Base-by-base conservation (phyloP, 2,888 invertebrate species). In the Cybosia mesomella region DNA sequence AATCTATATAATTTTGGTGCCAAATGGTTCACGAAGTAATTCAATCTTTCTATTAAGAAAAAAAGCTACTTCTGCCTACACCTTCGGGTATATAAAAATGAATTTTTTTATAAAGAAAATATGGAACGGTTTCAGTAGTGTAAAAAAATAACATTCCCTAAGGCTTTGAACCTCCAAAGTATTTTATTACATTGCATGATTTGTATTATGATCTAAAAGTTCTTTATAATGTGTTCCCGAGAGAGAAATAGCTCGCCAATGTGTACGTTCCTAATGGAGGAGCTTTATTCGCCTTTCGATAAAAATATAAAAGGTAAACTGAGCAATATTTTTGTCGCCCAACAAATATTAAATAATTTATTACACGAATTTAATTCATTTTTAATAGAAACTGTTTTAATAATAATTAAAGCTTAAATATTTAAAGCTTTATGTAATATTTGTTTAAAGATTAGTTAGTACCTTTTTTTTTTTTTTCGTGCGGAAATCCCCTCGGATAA, bases 211-310 rank as follows among this genome's bases (percentile, higher is more conserved):
- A 68, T 64, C 67, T 70, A 15, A 60, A 72, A 68, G 58, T 62
- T 49, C 55, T 59, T 28, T 28, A 13, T 58, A 43, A 43, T 9
- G 32, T 34, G 39, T 15, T 58, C 66, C 68, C 69, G 34, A 61
- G 65, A 36, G 70, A 68, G 66, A 76, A 79, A 82, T 80, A 83
- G 76, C 76, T 78, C 65, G 74, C 74, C 81, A 76, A 81, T 85
- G 79, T 84, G 78, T 83, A 81, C 81, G 73, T 70, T 82, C 75
- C 77, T 84, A 87, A 88, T 87, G 83, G 79, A 82, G 79, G 67
- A 68, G 58, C 59, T 78, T 71, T 78, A 73, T 72, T 67, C 64
- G 53, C 59, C 32, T 62, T 54, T 58, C 36, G 59, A 76, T 72
- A 71, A 75, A 77, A 78, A 69, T 66, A 22, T 61, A 68, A 67